Evolutionary conservation across 1,140 invertebrate species (phyloP), one percentile per base, ranked within the genome.

Genomic region (Phthorimaea operculella): DNA sequence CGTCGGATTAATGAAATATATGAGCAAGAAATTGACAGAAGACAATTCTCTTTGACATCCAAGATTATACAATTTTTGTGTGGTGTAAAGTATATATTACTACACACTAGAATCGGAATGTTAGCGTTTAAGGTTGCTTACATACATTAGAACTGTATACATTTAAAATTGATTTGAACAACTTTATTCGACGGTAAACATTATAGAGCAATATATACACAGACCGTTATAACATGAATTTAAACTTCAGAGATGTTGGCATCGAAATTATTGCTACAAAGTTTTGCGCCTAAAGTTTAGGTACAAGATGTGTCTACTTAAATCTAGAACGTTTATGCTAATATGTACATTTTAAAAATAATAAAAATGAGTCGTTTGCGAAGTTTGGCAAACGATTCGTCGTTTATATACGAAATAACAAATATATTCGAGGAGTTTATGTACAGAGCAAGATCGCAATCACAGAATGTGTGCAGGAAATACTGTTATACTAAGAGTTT

Each of bases 301-400:
- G 74, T 82, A 79, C 81, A 76, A 81, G 69, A 74, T 79, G 79
- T 76, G 76, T 74, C 81, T 84, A 84, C 79, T 83, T 84, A 84
- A 10, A 55, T 56, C 74, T 76, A 78, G 49, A 56, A 64, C 57
- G 53, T 72, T 76, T 72, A 81, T 63, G 50, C 79, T 80, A 82
- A 73, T 84, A 84, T 84, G 60, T 84, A 84, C 81, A 84, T 63
- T 67, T 72, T 69, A 65, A 78, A 75, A n/a, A 70, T 70, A 74
- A 72, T 75, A 81, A 70, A 70, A 69, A 79, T 70, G 72, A 66
- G 73, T 67, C 65, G 66, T 70, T 71, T 64, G 62, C 47, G 54
- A 57, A 53, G 56, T 53, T 28, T 54, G 70, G 68, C 62, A 72
- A 76, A 82, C 71, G 79, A 74, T 72, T 69, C 74, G 69, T 78